Evolutionary conservation across 1,140 invertebrate species (phyloP).

Genomic region (Macrostomum lignano): DNA sequence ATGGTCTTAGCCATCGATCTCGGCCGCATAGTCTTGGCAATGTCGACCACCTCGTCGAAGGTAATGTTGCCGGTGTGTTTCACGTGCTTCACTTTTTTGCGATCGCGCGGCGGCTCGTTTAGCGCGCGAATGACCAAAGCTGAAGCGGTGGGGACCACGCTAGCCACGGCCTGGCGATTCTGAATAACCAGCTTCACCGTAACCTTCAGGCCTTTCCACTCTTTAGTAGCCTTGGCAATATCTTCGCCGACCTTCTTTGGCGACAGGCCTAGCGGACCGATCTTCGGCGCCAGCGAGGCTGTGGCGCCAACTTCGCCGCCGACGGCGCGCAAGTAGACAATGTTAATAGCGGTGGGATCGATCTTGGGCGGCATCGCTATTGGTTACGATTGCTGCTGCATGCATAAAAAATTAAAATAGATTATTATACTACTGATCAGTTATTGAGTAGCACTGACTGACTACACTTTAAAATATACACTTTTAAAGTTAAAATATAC

Average conservation of each 20-base stretch:
- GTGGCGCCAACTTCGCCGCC: slow-evolving; percentile 97
- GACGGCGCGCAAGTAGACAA: slow-evolving; percentile 75
- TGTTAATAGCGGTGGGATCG: slow-evolving; percentile 75
- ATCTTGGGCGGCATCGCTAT: slow-evolving; percentile 45
- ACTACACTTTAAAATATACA: too few relatives aligned
- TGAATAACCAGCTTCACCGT: slow-evolving; percentile 66
- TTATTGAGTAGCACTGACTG: too few relatives aligned
- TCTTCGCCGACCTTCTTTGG: slow-evolving; percentile 99
- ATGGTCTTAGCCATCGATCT: slow-evolving; percentile 73
- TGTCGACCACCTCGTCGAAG: slow-evolving; percentile 63
- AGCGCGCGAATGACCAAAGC: slow-evolving; percentile 86
- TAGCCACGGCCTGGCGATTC: slow-evolving; percentile 84
- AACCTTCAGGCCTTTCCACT: slow-evolving; percentile 97
- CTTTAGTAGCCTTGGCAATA: slow-evolving; percentile 85
- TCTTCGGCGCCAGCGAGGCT: slow-evolving; percentile 90
- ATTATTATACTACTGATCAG: too few relatives aligned
- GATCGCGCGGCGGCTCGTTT: slow-evolving; percentile 85
- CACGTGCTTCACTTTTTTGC: slow-evolving; percentile 96
- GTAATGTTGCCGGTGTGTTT: slow-evolving; percentile 87
- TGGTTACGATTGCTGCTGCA: too few relatives aligned
- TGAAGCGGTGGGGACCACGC: slow-evolving; percentile 83
- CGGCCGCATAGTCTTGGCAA: slow-evolving; percentile 65
- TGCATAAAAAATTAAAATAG: too few relatives aligned
- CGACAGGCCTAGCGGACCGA: slow-evolving; percentile 89
- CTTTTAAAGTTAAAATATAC: too few relatives aligned